phyloP scores from a whole-genome alignment of 2,797 vertebrate species.

The Sciaenops ocellatus region DNA sequence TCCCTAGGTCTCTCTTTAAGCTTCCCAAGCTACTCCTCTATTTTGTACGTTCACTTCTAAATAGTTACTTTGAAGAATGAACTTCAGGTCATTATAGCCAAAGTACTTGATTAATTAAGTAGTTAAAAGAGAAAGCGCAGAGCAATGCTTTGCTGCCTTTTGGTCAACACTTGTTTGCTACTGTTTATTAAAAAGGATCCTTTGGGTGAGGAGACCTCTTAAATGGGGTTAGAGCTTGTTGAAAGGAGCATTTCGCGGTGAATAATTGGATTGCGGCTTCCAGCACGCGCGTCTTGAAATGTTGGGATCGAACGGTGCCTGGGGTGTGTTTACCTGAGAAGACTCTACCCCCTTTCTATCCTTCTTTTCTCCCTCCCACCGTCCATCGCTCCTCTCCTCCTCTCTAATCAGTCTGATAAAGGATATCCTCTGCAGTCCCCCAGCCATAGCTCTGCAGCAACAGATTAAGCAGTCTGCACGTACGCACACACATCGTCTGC shows the following conservation, averaged over 20 bases:
- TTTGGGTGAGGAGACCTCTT: conserved; percentile 78
- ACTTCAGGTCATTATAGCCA: conserved; percentile 55
- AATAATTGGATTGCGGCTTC: conserved; percentile 82
- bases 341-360: conserved; percentile 34
- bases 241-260: conserved; percentile 72
- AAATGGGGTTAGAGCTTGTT: conserved; percentile 78
- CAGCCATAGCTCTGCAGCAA: conserved; percentile 67
- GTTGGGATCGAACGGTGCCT: conserved; percentile 77
- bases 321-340: conserved; percentile 81
- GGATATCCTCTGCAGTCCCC: conserved; percentile 72
- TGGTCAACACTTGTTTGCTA: conserved; percentile 73
- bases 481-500: conserved; percentile 51
- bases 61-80: conserved; percentile 68
- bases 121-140: conserved; percentile 66
- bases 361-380: conserved; percentile 43
- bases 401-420: conserved; percentile 78
- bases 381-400: conserved; percentile 54
- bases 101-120: conserved; percentile 77
- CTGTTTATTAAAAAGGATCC: conserved; percentile 79
- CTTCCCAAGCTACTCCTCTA: conserved; percentile 43
- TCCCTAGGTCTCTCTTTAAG: conserved; percentile 28
- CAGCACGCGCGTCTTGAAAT: conserved; percentile 73
- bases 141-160: conserved; percentile 73
- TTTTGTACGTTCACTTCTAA: conserved; percentile 50
- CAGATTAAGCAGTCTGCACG: conserved; percentile 65